Conservation (phyloP, 2,888 invertebrate genomes). For the Chalcis sispes region DNA sequence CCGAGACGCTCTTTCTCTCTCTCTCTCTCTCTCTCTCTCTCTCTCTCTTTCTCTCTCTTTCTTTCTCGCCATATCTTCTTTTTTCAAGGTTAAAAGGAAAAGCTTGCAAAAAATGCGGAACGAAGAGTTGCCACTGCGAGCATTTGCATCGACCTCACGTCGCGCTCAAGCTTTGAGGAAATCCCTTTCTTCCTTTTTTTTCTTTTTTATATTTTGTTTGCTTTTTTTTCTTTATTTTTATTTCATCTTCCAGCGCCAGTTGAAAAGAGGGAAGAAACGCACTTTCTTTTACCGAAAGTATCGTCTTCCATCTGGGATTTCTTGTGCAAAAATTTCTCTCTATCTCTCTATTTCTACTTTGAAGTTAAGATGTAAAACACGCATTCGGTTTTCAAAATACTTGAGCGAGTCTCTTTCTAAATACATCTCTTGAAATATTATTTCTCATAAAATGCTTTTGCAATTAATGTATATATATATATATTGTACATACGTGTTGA, state of each 20-base stretch:
- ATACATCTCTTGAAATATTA: background rate
- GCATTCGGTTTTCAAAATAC: background rate
- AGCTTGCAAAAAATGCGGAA: background rate
- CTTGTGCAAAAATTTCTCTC: too few relatives aligned
- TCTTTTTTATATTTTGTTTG: background rate
- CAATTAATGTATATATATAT: too few relatives aligned
- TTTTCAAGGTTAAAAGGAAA: background rate
- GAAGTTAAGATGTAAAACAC: constrained; percentile 5
- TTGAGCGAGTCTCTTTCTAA: background rate
- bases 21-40: too few relatives aligned
- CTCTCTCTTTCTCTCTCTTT: background rate
- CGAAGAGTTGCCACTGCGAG: too few relatives aligned
- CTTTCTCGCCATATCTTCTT: background rate
- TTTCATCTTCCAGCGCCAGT: too few relatives aligned
- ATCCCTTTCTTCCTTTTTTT: background rate
- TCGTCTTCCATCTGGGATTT: too few relatives aligned
- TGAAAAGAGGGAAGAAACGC: too few relatives aligned
- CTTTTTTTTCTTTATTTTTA: background rate
- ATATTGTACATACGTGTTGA: too few relatives aligned
- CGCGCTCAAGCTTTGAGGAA: background rate
- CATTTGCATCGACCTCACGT: background rate
- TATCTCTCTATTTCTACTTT: background rate
- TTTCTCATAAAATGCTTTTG: background rate
- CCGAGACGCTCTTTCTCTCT: too few relatives aligned
- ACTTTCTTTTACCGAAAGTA: too few relatives aligned